These are phyloP conservation scores for Steinernema feltiae DNA, from an alignment of 1,140 invertebrate genomes.

Conservation along the genomic window DNA sequence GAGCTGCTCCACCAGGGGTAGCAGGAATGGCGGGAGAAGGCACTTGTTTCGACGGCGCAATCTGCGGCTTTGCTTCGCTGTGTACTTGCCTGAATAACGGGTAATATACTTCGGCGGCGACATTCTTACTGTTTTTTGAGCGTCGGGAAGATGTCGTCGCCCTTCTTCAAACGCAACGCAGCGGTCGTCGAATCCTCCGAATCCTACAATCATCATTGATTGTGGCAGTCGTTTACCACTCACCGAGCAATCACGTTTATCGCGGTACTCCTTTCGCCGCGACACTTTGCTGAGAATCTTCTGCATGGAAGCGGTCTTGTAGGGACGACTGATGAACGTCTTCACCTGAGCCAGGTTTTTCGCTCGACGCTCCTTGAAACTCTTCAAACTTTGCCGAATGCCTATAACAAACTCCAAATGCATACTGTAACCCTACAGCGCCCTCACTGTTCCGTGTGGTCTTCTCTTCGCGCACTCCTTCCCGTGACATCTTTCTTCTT, in stretches of 20 bases:
- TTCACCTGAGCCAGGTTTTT: slow-evolving; percentile 15
- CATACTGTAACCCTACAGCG: neutral
- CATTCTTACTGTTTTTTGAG: neutral
- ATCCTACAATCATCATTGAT: neutral
- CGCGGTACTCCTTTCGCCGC: slow-evolving; percentile 6
- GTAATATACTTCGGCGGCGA: too few relatives aligned
- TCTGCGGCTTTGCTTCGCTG: too few relatives aligned
- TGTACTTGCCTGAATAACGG: too few relatives aligned
- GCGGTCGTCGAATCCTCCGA: neutral
- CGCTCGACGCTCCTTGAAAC: slow-evolving; percentile 20
- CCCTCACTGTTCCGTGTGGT: neutral
- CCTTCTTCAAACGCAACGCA: neutral
- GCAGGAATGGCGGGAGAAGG: neutral
- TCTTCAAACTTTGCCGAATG: neutral
- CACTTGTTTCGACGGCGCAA: neutral
- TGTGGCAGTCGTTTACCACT: neutral
- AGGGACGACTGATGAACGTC: slow-evolving; percentile 19
- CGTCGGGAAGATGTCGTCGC: slow-evolving; percentile 17
- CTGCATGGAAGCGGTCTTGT: slow-evolving; percentile 15
- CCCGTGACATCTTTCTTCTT: neutral
- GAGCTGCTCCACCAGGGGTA: neutral
- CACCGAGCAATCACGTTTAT: neutral
- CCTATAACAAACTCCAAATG: neutral
- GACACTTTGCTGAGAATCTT: slow-evolving; percentile 13
- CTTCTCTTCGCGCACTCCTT: neutral